Conservation (phyloP, 2,113 vertebrate species). For the Sterrhoptilus dennistouni region DNA sequence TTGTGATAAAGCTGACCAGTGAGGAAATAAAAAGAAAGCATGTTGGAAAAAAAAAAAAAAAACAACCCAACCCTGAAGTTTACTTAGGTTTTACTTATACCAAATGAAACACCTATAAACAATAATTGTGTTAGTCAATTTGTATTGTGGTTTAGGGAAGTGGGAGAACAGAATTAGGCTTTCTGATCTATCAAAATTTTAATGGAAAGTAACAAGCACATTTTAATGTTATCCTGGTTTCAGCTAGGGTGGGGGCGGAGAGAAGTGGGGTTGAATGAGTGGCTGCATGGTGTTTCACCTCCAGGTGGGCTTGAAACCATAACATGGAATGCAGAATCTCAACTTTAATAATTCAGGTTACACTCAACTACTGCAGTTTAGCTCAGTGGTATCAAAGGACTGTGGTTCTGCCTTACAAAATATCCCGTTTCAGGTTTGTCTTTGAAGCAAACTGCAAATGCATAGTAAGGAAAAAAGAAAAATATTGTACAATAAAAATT, state of each 20-base stretch:
- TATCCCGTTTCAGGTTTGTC: not conserved
- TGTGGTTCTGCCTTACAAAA: not conserved
- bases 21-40: not conserved
- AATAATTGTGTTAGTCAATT: not conserved
- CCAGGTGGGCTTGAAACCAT: not conserved
- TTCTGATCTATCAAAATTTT: not conserved
- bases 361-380: not conserved
- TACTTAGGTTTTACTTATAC: not conserved
- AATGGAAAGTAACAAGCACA: not conserved
- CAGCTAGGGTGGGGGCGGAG: not conserved
- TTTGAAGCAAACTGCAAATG: not conserved
- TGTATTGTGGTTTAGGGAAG: not conserved
- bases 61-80: fast-evolving
- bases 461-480: not conserved
- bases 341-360: not conserved
- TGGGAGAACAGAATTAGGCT: not conserved
- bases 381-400: not conserved
- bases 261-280: not conserved
- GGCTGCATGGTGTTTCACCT: not conserved
- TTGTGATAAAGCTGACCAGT: not conserved
- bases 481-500: not conserved
- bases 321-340: not conserved
- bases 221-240: not conserved
- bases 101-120: not conserved
- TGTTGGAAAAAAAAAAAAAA: not conserved